Conservation (phyloP, 1,140 invertebrate species). For the Cepaea nemoralis region DNA sequence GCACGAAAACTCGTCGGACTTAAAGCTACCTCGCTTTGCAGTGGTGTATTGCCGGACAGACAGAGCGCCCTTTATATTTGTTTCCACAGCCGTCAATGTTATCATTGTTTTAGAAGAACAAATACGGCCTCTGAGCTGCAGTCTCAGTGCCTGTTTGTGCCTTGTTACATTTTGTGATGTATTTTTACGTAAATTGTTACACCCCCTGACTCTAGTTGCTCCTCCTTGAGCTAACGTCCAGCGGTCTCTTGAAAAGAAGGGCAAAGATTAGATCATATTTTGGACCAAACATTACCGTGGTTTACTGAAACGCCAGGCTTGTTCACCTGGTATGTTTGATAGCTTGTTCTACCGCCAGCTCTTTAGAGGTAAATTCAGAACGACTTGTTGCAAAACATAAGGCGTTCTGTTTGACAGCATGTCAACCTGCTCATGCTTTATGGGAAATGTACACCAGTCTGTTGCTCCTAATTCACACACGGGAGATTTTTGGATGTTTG, state of each 20-base stretch:
- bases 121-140: neutral
- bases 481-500: too few species aligned
- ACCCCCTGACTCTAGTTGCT: neutral
- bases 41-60: neutral
- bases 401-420: too few species aligned
- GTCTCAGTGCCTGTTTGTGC: neutral
- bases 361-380: neutral
- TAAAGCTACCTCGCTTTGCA: neutral
- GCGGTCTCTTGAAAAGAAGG: too few species aligned
- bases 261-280: neutral
- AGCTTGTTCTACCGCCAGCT: neutral
- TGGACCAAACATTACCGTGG: neutral
- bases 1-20: slow-evolving; percentile 8
- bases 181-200: neutral
- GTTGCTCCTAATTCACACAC: too few species aligned
- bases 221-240: slow-evolving; percentile 5
- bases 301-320: neutral
- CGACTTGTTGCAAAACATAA: neutral
- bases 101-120: neutral
- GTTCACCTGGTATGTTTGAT: neutral
- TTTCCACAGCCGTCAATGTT: neutral
- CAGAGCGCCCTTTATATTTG: neutral
- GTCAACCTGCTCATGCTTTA: too few species aligned
- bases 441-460: too few species aligned
- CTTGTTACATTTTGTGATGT: neutral